A percentile compares a stretch with the other conserved stretches of the same genome.
Evolutionary conservation across 2,888 invertebrate species (phyloP).

Genomic region (Isotomurus palustris): DNA sequence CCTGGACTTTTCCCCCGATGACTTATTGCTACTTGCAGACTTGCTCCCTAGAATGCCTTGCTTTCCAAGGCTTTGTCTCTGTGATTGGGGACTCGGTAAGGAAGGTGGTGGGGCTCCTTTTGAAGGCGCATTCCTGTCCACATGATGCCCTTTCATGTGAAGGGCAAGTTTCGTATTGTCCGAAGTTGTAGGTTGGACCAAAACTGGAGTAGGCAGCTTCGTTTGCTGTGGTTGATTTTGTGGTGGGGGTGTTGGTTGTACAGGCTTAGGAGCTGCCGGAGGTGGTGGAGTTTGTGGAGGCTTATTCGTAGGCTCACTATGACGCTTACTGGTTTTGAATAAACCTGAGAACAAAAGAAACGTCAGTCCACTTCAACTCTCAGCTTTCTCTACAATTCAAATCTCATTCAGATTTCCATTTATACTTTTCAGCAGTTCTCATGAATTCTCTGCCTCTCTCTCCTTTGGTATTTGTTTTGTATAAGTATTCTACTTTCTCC

Average conservation of each 20-base stretch:
- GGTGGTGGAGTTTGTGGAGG: too few species aligned
- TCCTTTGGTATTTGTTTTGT: too few species aligned
- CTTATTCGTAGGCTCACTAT: not conserved
- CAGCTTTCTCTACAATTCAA: not conserved
- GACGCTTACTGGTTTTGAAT: constrained; percentile 3
- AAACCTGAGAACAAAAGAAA: not conserved
- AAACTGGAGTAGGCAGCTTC: not conserved
- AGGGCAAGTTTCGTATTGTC: constrained; percentile 1
- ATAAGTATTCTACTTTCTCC: too few species aligned
- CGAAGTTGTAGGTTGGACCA: not conserved
- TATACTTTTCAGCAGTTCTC: not conserved
- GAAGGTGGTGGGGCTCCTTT: too few species aligned
- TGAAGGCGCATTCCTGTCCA: too few species aligned
- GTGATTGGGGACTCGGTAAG: too few species aligned
- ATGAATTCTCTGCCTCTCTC: not conserved
- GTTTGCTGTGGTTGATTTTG: not conserved
- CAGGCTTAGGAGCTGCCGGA: not conserved
- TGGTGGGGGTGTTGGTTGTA: not conserved
- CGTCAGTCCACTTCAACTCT: not conserved
- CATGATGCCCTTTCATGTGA: constrained; percentile 1
- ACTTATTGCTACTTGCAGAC: too few species aligned
- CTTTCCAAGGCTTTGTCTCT: too few species aligned
- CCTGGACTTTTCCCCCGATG: too few species aligned
- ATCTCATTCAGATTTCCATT: not conserved
- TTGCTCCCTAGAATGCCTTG: too few species aligned